Conservation (phyloP, 2,888 invertebrate species). For the Molorchus minor region DNA sequence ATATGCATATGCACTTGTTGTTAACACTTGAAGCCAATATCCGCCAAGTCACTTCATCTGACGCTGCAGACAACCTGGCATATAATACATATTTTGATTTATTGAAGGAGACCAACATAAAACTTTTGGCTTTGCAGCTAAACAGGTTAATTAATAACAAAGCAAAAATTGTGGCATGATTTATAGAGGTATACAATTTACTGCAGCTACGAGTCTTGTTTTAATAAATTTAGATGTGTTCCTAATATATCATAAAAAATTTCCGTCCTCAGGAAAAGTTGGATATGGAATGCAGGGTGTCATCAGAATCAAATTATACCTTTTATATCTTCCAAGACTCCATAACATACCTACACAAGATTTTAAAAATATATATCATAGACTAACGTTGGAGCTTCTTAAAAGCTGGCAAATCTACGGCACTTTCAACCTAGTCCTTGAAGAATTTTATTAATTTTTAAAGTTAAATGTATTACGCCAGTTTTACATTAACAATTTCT, state of each 20-base stretch:
- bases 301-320: too few relatives aligned
- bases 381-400: too few relatives aligned
- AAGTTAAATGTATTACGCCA: too few relatives aligned
- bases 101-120: conserved; percentile 18
- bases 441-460: too few relatives aligned
- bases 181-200: background rate
- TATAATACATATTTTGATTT: conserved; percentile 14
- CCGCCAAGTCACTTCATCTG: conserved; percentile 11
- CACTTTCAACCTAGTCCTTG: too few relatives aligned
- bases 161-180: conserved; percentile 3
- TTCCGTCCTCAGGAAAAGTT: background rate
- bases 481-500: too few relatives aligned
- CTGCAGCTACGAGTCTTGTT: background rate
- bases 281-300: background rate
- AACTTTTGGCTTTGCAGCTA: conserved; percentile 2
- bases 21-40: conserved; percentile 7
- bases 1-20: too few relatives aligned
- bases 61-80: conserved; percentile 14
- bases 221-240: background rate
- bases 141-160: conserved; percentile 14
- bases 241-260: background rate
- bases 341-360: too few relatives aligned
- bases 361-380: too few relatives aligned
- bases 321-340: too few relatives aligned
- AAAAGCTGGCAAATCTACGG: too few relatives aligned